Conservation (phyloP, 2,888 invertebrate species). For the Gisinianus flammeolus region DNA sequence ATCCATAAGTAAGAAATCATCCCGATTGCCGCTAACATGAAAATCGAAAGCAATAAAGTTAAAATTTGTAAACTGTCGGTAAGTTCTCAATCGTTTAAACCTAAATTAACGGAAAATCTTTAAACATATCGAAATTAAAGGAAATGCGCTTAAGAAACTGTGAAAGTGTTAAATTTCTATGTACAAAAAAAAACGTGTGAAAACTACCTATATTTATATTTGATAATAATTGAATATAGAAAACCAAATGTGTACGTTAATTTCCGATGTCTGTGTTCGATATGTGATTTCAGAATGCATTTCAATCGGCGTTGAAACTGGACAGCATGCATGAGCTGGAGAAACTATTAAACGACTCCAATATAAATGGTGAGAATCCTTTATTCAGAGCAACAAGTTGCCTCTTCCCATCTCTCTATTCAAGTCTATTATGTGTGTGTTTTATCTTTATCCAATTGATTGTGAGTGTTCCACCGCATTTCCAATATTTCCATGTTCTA, state of each 20-base stretch:
- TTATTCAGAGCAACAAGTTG: too few relatives aligned
- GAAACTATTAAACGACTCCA: constrained; percentile 56
- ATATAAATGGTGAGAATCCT: constrained; percentile 44
- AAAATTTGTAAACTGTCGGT: constrained; percentile 24
- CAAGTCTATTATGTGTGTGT: too few relatives aligned
- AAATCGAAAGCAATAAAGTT: constrained; percentile 12
- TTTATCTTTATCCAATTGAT: too few relatives aligned
- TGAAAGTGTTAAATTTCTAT: neutral
- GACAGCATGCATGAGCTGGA: constrained; percentile 53
- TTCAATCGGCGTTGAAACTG: constrained; percentile 53
- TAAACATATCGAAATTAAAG: neutral
- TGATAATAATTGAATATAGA: too few relatives aligned
- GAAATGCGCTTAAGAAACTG: neutral
- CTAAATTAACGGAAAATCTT: too few relatives aligned
- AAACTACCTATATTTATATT: neutral
- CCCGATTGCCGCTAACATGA: neutral
- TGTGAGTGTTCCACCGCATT: too few relatives aligned
- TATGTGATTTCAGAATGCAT: constrained; percentile 41
- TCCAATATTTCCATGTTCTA: too few relatives aligned
- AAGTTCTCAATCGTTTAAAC: neutral
- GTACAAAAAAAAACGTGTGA: neutral
- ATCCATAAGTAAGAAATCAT: too few relatives aligned
- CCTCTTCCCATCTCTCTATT: too few relatives aligned
- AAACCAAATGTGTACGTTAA: neutral
- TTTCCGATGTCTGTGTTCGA: neutral